A percentile compares a stretch with the other conserved stretches of the same genome.
Conservation (phyloP, 2,113 vertebrate genomes). For the Cyanocitta stelleri region DNA sequence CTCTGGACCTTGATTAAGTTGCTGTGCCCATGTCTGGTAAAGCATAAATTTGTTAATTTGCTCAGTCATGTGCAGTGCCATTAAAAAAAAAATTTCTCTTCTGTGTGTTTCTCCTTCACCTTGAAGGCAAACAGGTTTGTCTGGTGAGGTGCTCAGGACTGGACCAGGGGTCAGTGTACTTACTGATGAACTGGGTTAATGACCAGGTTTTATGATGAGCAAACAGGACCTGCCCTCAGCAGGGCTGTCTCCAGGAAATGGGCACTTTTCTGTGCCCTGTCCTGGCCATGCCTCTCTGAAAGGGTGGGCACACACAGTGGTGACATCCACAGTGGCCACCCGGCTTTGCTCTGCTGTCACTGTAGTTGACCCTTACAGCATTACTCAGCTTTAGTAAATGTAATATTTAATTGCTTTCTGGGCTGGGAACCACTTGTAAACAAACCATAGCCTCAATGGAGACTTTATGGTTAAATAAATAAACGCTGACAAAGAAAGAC, state of each 20-base stretch:
- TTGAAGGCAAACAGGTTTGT: neutral
- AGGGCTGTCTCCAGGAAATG: neutral
- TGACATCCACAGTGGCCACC: neutral
- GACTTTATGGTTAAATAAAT: slow-evolving; percentile 41
- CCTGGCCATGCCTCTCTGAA: fast-evolving
- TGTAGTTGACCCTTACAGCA: neutral
- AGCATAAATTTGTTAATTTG: neutral
- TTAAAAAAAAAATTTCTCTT: neutral
- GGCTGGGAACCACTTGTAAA: slow-evolving; percentile 20
- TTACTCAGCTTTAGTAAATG: neutral
- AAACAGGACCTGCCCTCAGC: neutral
- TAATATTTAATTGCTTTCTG: slow-evolving; percentile 6
- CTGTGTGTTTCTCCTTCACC: neutral
- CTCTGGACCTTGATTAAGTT: neutral
- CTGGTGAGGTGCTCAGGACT: neutral
- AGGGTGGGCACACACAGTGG: neutral
- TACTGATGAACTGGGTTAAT: neutral
- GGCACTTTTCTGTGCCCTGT: neutral
- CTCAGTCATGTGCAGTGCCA: neutral
- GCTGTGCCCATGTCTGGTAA: neutral
- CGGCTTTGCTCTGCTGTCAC: neutral
- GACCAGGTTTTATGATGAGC: neutral
- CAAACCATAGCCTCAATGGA: neutral
- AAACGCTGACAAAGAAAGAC: neutral
- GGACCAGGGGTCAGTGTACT: neutral